phyloP scores from a whole-genome alignment of 2,888 invertebrate genomes.

The Drosophila glabriapex region DNA sequence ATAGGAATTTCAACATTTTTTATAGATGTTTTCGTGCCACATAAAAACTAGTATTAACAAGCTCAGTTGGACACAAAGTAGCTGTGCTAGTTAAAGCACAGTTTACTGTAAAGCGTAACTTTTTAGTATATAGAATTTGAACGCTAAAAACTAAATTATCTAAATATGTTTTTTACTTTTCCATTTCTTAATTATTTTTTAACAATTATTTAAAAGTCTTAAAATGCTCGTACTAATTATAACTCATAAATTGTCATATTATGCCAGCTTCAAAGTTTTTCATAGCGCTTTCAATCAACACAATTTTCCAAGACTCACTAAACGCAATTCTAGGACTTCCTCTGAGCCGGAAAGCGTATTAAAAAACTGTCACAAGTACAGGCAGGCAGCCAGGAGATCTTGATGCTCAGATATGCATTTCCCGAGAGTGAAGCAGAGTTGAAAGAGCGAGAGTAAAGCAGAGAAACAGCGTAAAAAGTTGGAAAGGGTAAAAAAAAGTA shows the following conservation, averaged over 20 bases:
- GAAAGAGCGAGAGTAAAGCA: neutral
- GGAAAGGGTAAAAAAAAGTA: slow-evolving; percentile 15
- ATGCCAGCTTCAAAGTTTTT: neutral
- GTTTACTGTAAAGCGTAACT: neutral
- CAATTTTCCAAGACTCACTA: slow-evolving; percentile 9
- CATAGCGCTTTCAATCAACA: slow-evolving; percentile 22
- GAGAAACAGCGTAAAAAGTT: slow-evolving; percentile 9
- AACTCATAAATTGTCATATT: neutral
- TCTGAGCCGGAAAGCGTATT: slow-evolving; percentile 67
- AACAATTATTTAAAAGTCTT: neutral
- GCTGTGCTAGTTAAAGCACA: neutral
- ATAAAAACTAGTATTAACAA: neutral
- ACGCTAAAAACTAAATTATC: neutral
- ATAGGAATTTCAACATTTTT: slow-evolving; percentile 45
- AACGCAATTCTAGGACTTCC: slow-evolving; percentile 25
- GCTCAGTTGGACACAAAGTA: neutral
- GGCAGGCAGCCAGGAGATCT: slow-evolving; percentile 31
- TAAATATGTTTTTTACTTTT: neutral
- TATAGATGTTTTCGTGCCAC: neutral
- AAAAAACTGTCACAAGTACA: slow-evolving; percentile 69
- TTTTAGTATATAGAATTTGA: neutral
- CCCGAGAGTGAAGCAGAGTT: slow-evolving; percentile 10
- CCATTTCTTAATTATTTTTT: neutral
- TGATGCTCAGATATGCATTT: slow-evolving; percentile 27
- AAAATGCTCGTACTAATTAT: neutral